A percentile compares a stretch with the other conserved stretches of the same genome.
Conservation (phyloP, 2,113 vertebrate genomes). For the Scolopax mira region DNA sequence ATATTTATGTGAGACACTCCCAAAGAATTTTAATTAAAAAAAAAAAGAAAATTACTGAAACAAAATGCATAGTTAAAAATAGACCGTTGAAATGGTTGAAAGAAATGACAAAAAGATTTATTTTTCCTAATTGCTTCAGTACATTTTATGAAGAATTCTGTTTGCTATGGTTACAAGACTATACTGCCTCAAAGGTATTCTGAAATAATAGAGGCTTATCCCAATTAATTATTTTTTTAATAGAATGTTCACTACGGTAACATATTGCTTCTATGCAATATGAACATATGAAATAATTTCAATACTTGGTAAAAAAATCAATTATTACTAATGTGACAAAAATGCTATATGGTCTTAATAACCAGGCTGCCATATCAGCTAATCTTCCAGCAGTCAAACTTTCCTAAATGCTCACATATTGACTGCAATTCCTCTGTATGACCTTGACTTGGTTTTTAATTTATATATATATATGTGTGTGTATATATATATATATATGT, state of each 20-base stretch:
- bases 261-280: not conserved
- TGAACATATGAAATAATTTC: not conserved
- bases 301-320: not conserved
- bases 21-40: not conserved
- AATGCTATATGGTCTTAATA: not conserved
- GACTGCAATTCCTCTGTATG: not conserved
- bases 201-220: not conserved
- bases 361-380: not conserved
- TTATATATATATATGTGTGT: too few relatives aligned
- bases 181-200: not conserved
- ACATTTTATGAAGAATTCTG: not conserved
- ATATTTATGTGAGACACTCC: not conserved
- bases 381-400: slow-evolving; percentile 20
- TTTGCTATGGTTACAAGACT: not conserved
- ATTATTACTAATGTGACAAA: not conserved
- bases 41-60: not conserved
- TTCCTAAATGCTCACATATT: not conserved
- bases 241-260: not conserved
- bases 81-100: not conserved
- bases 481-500: accelerated
- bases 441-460: not conserved
- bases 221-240: not conserved
- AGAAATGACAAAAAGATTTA: not conserved
- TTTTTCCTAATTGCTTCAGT: not conserved
- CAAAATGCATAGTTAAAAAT: not conserved